A percentile compares a stretch with the other conserved stretches of the same genome.
Evolutionary conservation across 1,140 invertebrate genomes (phyloP).

Genomic region (Tetramorium simillimum): DNA sequence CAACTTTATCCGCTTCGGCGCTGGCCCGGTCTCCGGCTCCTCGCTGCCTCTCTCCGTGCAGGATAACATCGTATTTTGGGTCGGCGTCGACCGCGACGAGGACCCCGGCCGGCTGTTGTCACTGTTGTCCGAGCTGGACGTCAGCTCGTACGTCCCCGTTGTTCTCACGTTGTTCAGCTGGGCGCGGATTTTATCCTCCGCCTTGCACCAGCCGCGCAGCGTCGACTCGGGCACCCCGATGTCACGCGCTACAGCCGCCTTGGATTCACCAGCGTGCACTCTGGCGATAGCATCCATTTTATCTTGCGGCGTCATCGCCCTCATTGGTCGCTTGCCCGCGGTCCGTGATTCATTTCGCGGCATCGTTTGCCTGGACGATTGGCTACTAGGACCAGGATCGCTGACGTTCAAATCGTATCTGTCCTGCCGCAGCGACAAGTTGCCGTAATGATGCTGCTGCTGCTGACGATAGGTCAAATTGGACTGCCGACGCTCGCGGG

Average conservation of each 20-base stretch:
- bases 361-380: neutral
- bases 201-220: conserved; percentile 93
- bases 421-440: neutral
- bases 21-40: neutral
- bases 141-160: conserved; percentile 77
- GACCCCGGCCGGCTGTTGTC: neutral
- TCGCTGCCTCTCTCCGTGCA: neutral
- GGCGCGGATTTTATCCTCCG: conserved; percentile 91
- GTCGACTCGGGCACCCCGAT: conserved; percentile 94
- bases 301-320: conserved; percentile 90
- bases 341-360: conserved; percentile 64
- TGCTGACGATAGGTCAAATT: neutral
- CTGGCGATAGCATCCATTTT: conserved; percentile 92
- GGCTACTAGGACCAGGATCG: neutral
- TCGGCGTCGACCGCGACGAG: neutral
- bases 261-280: conserved; percentile 93
- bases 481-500: neutral
- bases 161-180: conserved; percentile 87
- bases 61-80: neutral
- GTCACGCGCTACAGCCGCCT: conserved; percentile 92
- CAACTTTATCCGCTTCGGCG: neutral
- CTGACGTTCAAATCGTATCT: neutral
- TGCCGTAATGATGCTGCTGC: neutral
- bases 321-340: conserved; percentile 89
- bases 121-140: neutral